phyloP scores from a whole-genome alignment of 53 echinoderm and acorn worm species.

The Echinometra lucunter region DNA sequence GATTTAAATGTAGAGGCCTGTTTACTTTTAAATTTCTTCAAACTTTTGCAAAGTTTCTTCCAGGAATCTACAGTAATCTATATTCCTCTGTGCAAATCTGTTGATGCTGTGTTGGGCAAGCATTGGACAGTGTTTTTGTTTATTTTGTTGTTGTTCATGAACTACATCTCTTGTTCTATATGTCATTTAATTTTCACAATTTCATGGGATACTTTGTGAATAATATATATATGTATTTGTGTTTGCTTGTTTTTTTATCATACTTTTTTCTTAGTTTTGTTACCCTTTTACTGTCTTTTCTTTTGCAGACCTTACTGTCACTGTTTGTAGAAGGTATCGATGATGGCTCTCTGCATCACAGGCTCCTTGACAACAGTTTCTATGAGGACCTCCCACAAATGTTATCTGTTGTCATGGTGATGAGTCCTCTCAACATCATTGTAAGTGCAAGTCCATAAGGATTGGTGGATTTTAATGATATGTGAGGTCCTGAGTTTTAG shows the following conservation, averaged over 20 bases:
- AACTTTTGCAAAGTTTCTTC: background rate
- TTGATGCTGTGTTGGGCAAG: background rate
- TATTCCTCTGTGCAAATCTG: background rate
- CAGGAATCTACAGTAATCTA: background rate
- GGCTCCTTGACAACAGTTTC: slow-evolving; percentile 66
- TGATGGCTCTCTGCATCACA: slow-evolving; percentile 36
- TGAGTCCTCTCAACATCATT: slow-evolving; percentile 62
- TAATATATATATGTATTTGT: no score
- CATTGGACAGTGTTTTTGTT: background rate
- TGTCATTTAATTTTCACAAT: background rate
- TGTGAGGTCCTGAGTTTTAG: no score
- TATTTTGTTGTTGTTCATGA: background rate
- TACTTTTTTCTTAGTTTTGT: no score
- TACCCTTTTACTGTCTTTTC: background rate
- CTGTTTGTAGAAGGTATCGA: slow-evolving; percentile 48
- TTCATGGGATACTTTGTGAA: no score
- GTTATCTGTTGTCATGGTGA: slow-evolving; percentile 67
- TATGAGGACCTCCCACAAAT: slow-evolving; percentile 69
- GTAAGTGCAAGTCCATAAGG: slow-evolving; percentile 38
- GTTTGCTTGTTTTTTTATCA: no score
- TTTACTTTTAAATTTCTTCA: no score
- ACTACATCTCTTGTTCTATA: background rate
- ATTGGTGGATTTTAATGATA: no score
- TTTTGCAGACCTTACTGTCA: slow-evolving; percentile 44
- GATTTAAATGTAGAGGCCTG: no score